Base-by-base conservation (phyloP, 2,113 vertebrate species). In the Numida meleagris region DNA sequence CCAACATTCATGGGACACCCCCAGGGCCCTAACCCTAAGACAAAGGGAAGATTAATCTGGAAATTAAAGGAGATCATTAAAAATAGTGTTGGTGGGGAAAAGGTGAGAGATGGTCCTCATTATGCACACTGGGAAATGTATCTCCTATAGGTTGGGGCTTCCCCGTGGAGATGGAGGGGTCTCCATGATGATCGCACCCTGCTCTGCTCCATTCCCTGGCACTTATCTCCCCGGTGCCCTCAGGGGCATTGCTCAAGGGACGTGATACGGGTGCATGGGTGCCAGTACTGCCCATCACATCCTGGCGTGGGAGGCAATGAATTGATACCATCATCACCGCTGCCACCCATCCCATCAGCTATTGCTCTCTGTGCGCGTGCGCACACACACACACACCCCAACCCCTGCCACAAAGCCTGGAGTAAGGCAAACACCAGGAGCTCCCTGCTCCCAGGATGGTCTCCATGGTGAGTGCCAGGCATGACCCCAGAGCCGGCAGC, bases 261-360 rank as follows among this genome's bases (percentile, higher is more conserved):
- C 42, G 46, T 1, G 5, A 91, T 1, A 9, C 75, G 81, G 91
- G 90, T 73, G 75, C 36, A 62, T 10, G 29, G 65, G 82, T 93
- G 75, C 82, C 19, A 0, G 34, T 43, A 80, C 51, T 95, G 80
- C n/a, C 74, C 53, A 73, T 90, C 91, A 94, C 81, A 93, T 96
- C 95, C 95, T 95, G 96, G 92, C 57, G 95, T 96, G 77, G 95
- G 95, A 86, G 92, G 73, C 5, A 2, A 89, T 92, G 86, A 89
- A 61, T 92, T 13, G 48, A 67, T 93, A 48, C 31, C 55, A 5
- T 92, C 21, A 36, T 36, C 88, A 86, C 10, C 77, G 34, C 62
- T 83, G 57, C 31, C 75, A 62, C 61, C 57, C 92, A 92, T 93
- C 83, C 83, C 2, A 4, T 95, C 96, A 94, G 83, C 61, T 1